Conservation (phyloP, 2,113 vertebrate genomes). For the Thryonomys swinderianus region DNA sequence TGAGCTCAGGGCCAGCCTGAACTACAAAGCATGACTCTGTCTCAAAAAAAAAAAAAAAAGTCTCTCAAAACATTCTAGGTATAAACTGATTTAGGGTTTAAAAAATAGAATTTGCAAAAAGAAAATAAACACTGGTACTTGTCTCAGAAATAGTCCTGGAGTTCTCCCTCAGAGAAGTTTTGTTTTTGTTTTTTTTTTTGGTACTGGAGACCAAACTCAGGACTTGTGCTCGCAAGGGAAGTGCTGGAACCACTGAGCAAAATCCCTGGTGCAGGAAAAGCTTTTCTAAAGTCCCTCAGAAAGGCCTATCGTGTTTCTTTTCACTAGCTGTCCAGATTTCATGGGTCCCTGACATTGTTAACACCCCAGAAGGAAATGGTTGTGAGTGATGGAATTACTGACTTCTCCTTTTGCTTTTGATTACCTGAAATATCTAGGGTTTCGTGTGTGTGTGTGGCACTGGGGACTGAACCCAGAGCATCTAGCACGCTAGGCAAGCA, state of each 20-base stretch:
- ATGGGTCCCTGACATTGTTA: no score
- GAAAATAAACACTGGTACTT: not conserved
- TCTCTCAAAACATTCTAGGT: not conserved
- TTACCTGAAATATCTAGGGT: conserved; percentile 21
- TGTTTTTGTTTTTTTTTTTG: no score
- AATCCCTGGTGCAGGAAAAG: not conserved
- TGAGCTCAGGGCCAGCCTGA: not conserved
- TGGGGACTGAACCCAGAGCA: not conserved
- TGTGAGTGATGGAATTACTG: not conserved
- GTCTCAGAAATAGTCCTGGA: not conserved
- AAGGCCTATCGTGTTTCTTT: not conserved
- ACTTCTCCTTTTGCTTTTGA: not conserved
- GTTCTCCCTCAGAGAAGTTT: not conserved
- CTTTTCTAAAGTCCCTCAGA: not conserved
- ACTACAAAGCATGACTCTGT: no score
- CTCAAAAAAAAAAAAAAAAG: conserved; percentile 17
- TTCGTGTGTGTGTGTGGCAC: not conserved
- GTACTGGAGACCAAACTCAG: no score
- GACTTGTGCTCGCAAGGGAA: no score
- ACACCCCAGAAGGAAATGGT: not conserved
- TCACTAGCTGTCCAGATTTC: no score
- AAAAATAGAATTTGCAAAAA: not conserved
- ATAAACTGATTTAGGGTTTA: not conserved
- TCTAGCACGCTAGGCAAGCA: not conserved
- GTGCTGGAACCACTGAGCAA: no score